A percentile compares a stretch with the other conserved stretches of the same genome.
Evolutionary conservation across 1,140 invertebrate species (phyloP).

Genomic region (Drosophila insularis): DNA sequence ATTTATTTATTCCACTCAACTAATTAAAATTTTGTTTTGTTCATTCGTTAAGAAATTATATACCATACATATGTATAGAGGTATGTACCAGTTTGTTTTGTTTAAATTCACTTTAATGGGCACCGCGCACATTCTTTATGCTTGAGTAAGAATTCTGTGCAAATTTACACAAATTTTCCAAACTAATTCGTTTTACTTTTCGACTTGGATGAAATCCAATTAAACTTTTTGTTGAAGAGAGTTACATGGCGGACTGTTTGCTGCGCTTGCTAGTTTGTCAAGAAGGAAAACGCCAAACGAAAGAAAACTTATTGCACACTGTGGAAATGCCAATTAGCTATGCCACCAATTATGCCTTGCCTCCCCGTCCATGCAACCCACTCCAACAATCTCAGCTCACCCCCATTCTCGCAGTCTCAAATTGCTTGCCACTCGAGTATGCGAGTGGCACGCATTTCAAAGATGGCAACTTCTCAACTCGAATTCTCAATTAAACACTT

Average conservation of each 20-base stretch:
- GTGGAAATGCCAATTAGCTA: constrained; percentile 57
- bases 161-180: constrained; percentile 26
- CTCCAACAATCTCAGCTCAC: constrained; percentile 1
- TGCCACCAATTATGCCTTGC: neutral
- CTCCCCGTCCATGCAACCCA: neutral
- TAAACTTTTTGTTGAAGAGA: constrained; percentile 44
- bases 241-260: constrained; percentile 31
- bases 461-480: constrained; percentile 16
- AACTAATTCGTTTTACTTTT: constrained; percentile 30
- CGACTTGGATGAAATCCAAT: constrained; percentile 56
- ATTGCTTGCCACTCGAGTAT: constrained; percentile 7
- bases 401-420: constrained; percentile 2
- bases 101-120: neutral
- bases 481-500: neutral
- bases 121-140: constrained; percentile 11
- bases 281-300: constrained; percentile 20
- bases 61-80: constrained; percentile 36
- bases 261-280: constrained; percentile 30
- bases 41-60: constrained; percentile 30
- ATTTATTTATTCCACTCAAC: constrained; percentile 43
- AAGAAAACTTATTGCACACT: constrained; percentile 49
- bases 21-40: constrained; percentile 50
- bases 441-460: constrained; percentile 34
- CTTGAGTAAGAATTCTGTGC: constrained; percentile 19
- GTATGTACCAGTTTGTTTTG: constrained; percentile 18